phyloP scores from a whole-genome alignment of 2,888 invertebrate species.

The Petrophora chlorosata region DNA sequence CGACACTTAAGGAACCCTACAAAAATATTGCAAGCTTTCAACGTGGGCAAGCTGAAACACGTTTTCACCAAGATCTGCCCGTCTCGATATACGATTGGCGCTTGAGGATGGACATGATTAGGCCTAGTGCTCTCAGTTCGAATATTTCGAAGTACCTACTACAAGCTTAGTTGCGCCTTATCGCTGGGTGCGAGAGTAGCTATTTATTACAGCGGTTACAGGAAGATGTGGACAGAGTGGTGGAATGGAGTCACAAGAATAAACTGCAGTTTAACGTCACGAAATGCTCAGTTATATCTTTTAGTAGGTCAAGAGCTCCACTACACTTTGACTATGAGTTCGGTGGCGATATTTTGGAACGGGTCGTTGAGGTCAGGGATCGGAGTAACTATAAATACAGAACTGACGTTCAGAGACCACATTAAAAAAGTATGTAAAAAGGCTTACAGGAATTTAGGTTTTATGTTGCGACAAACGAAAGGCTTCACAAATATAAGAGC shows the following conservation, averaged over 20 bases:
- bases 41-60: too few relatives aligned
- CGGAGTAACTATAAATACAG: neutral
- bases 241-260: neutral
- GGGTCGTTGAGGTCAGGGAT: neutral
- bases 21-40: too few relatives aligned
- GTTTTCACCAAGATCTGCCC: too few relatives aligned
- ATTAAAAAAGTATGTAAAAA: neutral
- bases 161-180: too few relatives aligned
- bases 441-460: neutral
- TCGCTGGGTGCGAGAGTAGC: too few relatives aligned
- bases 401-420: neutral
- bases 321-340: neutral
- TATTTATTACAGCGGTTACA: too few relatives aligned
- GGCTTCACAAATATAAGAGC: neutral
- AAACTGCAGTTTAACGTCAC: neutral
- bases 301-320: neutral
- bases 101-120: too few relatives aligned
- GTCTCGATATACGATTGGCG: too few relatives aligned
- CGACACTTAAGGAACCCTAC: too few relatives aligned
- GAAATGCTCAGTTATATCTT: neutral
- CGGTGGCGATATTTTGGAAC: neutral
- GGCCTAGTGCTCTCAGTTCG: too few relatives aligned
- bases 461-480: neutral
- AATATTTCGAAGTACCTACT: too few relatives aligned
- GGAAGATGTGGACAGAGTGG: neutral